Evolutionary conservation across 2,797 vertebrate genomes (phyloP).

Genomic region (Sebastes nivosus): DNA sequence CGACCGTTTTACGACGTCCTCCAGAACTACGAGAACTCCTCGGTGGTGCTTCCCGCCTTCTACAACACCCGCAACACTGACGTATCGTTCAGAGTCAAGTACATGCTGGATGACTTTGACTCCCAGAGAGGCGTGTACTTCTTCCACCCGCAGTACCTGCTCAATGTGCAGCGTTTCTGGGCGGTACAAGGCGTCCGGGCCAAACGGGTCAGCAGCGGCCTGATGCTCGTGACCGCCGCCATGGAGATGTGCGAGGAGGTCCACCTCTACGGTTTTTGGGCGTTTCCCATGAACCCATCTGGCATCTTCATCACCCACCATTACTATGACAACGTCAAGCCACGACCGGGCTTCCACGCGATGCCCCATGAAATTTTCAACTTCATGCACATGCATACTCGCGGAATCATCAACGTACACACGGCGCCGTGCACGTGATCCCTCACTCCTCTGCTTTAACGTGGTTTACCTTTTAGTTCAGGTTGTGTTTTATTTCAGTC

Average conservation of each 20-base stretch:
- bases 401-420: slow-evolving; percentile 94
- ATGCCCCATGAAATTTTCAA: slow-evolving; percentile 99
- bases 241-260: slow-evolving; percentile 97
- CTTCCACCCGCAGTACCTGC: slow-evolving; percentile 97
- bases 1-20: slow-evolving; percentile 94
- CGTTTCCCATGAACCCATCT: slow-evolving; percentile 96
- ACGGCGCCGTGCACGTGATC: slow-evolving; percentile 89
- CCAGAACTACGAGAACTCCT: slow-evolving; percentile 94
- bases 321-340: slow-evolving; percentile 99
- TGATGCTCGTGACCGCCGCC: slow-evolving; percentile 95
- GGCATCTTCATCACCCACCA: slow-evolving; percentile 97
- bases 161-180: slow-evolving; percentile 97
- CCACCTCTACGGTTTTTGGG: slow-evolving; percentile 98
- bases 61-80: slow-evolving; percentile 98
- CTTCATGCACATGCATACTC: slow-evolving; percentile 97
- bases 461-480: neutral
- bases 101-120: slow-evolving; percentile 96
- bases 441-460: neutral
- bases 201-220: slow-evolving; percentile 93
- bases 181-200: slow-evolving; percentile 92
- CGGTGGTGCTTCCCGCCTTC: slow-evolving; percentile 95
- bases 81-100: slow-evolving; percentile 95
- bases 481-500: slow-evolving; percentile 5
- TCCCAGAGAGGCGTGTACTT: slow-evolving; percentile 91
- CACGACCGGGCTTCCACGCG: slow-evolving; percentile 95